Evolutionary conservation across 2,888 invertebrate species (phyloP).

Genomic region (Allacma fusca): DNA sequence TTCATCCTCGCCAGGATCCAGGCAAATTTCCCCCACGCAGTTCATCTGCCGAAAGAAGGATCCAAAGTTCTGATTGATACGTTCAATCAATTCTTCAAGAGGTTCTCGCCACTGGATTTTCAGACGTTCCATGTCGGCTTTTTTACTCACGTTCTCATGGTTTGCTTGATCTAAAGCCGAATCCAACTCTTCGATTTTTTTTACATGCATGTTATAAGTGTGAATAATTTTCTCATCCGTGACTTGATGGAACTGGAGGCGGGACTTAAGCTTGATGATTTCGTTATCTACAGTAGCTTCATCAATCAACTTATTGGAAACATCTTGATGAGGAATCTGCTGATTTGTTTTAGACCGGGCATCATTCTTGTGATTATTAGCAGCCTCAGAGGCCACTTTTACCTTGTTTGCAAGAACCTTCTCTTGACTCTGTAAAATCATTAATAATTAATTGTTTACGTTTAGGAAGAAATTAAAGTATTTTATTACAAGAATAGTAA

Average conservation of each 20-base stretch:
- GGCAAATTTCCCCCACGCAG: constrained; percentile 83
- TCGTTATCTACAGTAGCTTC: constrained; percentile 7
- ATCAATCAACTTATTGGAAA: background rate
- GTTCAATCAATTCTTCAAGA: constrained; percentile 71
- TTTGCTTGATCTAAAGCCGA: constrained; percentile 66
- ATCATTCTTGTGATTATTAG: background rate
- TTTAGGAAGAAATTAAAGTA: too few species aligned
- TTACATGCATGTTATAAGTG: constrained; percentile 72
- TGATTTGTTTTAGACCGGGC: constrained; percentile 25
- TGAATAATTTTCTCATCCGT: constrained; percentile 64
- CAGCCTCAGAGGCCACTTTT: background rate
- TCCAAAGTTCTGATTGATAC: constrained; percentile 78
- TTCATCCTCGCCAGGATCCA: constrained; percentile 68
- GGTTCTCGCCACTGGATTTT: constrained; percentile 76
- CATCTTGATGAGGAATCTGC: background rate
- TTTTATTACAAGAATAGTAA: too few species aligned
- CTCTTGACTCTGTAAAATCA: background rate
- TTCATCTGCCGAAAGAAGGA: constrained; percentile 79
- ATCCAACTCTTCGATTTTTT: constrained; percentile 67
- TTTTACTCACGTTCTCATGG: constrained; percentile 53
- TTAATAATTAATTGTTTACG: too few species aligned
- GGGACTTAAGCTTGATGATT: constrained; percentile 24
- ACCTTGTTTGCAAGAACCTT: background rate
- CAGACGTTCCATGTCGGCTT: constrained; percentile 62
- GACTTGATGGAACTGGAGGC: constrained; percentile 50